Evolutionary conservation across 2,888 invertebrate species (phyloP), one percentile per base, ranked within the genome.

Genomic region (Liodrosophila aerea): DNA sequence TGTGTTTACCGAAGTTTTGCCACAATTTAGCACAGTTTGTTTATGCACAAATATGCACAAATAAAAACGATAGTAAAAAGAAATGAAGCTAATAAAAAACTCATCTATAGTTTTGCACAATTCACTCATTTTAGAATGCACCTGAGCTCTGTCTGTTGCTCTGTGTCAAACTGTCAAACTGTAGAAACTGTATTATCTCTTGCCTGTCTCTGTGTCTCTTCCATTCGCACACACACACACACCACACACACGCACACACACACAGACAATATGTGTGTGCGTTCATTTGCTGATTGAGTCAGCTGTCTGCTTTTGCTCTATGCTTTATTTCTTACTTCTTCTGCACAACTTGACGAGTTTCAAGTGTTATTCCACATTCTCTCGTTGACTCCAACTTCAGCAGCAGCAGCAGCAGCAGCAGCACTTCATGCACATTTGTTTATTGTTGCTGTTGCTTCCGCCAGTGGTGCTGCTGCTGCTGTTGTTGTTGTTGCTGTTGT

Each of bases 401-500:
- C 12, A 58, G 30, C 53, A 59, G 13, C 36, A 34, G 13, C 36
- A 54, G 8, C 45, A 44, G 41, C 53, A 51, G 44, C 52, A 59
- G 74, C 53, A 74, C 71, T 74, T 64, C 81, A 83, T 78, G 84
- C 85, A 85, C 85, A 77, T 81, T 84, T 85, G 65, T 77, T 78
- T 76, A 77, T 70, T 73, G 81, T 45, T 70, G 59, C 30, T 60
- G 63, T n/a, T 56, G 39, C 30, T 36, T 30, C 34, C 29, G 37
- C 27, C 34, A 49, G 15, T 47, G 30, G 36, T 69, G 57, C 16
- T 67, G 57, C 27, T 67, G 51, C 13, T 47, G 46, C n/a, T 40
- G 41, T 39, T 45, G 46, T 15, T 52, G 51, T 33, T 41, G 40
- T 41, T 47, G 43, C 15, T 56, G 53, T 39, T 63, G 52, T 41